These are phyloP conservation scores for Cerastis leucographa DNA, from an alignment of 2,888 invertebrate species.

Conservation along the genomic window DNA sequence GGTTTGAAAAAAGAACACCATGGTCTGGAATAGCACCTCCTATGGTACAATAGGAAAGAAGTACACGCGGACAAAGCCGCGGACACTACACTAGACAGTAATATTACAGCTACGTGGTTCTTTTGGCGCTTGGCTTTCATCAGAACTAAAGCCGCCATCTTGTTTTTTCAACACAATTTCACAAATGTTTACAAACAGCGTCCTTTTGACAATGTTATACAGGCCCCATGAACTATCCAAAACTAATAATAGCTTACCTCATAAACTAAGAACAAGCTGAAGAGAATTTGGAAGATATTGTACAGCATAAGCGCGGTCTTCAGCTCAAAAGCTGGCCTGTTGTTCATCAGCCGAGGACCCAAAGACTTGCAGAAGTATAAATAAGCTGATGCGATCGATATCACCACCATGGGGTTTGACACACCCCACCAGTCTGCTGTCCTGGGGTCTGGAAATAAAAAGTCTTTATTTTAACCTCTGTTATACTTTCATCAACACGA, in stretches of 20 bases:
- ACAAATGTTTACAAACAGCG: neutral
- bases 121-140: neutral
- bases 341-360: constrained; percentile 87
- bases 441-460: constrained; percentile 67
- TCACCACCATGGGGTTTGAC: constrained; percentile 51
- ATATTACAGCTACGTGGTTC: neutral
- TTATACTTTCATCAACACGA: neutral
- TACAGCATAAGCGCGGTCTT: constrained; percentile 93
- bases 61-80: neutral
- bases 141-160: neutral
- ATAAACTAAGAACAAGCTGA: constrained; percentile 52
- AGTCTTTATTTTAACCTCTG: neutral
- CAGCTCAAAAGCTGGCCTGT: constrained; percentile 92
- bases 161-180: neutral
- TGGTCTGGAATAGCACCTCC: too few relatives aligned
- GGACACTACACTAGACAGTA: neutral
- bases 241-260: constrained; percentile 46
- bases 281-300: constrained; percentile 92
- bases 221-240: neutral
- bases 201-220: neutral
- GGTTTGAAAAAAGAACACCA: too few relatives aligned
- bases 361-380: constrained; percentile 59
- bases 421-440: constrained; percentile 65
- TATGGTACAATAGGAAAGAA: neutral
- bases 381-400: constrained; percentile 53